Evolutionary conservation across 2,797 vertebrate genomes (phyloP), one percentile per base, ranked within the genome.

Genomic region (Sebastes itinus): DNA sequence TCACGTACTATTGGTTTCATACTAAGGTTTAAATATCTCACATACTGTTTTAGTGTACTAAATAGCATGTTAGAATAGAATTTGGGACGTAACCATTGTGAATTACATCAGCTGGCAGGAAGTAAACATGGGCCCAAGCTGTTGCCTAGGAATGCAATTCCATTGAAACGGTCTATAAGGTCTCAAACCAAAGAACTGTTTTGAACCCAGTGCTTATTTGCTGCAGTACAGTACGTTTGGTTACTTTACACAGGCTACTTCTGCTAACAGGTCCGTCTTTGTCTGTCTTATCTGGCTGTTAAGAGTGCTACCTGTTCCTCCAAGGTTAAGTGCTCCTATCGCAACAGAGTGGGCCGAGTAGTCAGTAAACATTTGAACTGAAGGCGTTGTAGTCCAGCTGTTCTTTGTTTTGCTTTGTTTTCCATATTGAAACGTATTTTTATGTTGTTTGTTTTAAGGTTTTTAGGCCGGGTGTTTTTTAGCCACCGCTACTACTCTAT

Each of bases 311-410:
- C 35, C 32, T 75, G 65, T 62, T 83, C 83, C 58, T 83, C 33
- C 72, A 66, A 81, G 89, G 78, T 75, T 82, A 83, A 88, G 78
- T 83, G 46, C 59, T 83, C 14, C 32, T 78, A 59, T 84, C 52
- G 23, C 59, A 63, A 35, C 67, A 32, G 42, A 77, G 70, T 49
- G 54, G 49, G 65, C 64, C 22, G 64, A 85, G 30, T 56, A 32
- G 70, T 88, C 49, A 1, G 86, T 72, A 92, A 90, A 92, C 77
- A 82, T 86, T 86, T 89, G 75, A 86, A 75, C 72, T 71, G n/a
- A 3, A 87, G 82, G 87, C 32, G 75, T 75, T 88, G 69, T 23
- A 55, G 22, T 59, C n/a, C 35, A 63, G 33, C 66, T 72, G 66
- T 22, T 78, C 42, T 63, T 73, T 66, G n/a, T n/a, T 70, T 63